Evolutionary conservation across 2,113 vertebrate genomes (phyloP), one percentile per base, ranked within the genome.

Genomic region (Argyrosomus japonicus): DNA sequence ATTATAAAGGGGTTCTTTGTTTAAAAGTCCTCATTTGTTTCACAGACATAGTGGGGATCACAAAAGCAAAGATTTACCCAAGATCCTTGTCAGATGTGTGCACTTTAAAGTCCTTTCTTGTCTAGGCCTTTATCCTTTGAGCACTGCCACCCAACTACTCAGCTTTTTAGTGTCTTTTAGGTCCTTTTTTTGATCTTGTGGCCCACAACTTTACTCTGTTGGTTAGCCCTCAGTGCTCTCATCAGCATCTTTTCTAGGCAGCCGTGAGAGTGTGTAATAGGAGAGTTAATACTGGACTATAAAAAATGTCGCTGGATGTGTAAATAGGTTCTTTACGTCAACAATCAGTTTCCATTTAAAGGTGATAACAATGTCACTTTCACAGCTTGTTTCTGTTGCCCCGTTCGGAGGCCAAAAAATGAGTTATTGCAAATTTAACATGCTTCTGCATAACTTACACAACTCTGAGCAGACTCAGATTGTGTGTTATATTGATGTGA

Each of bases 1-100:
- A 69, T 80, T 56, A 85, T 81, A 63, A 1, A 79, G 14, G 48
- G 47, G 36, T 53, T 80, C 79, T 87, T 88, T 87, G 65, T 89
- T 83, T 76, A 53, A 86, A 75, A 57, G 40, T 71, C 19, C 56
- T 87, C 56, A 68, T 81, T 86, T 79, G 43, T 84, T 82, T 75
- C 71, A 65, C 25, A 48, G 56, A 4, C 27, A 47, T 36, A 68
- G 36, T 45, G 23, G 23, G 45, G 61, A 32, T 74, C 29, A 67
- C 45, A 75, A 68, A 86, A 32, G 75, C n/a, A 77, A 68, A 70
- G 47, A 79, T 70, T 73, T 56, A 29, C 5, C 25, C 7, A 40
- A 71, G 72, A 77, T 75, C 75, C n/a, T 3, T 43, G 3, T 19
- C 5, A 15, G 13, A 64, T 51, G 9, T 67, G n/a, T 63, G 21